Percentiles rank a stretch among this genome's conserved stretches.
Conservation (phyloP, 2,113 vertebrate species). For the Oostethus manadensis region DNA sequence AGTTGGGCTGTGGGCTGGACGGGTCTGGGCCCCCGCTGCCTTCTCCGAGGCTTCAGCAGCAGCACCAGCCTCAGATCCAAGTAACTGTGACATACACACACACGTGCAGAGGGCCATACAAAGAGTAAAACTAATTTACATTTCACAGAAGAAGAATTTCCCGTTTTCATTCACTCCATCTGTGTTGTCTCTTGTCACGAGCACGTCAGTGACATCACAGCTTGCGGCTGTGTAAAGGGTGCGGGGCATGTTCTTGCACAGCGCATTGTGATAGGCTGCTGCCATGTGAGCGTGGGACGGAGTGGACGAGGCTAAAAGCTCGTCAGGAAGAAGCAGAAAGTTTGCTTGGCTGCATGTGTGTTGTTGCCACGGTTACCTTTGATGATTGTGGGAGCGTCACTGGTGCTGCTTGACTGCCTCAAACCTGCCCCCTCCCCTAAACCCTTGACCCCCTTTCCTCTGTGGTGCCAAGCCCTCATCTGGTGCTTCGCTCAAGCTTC, state of each 20-base stretch:
- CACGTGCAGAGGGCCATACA: constrained; percentile 11
- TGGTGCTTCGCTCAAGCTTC: constrained; percentile 49
- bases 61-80: constrained; percentile 96
- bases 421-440: constrained; percentile 14
- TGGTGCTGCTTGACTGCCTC: constrained; percentile 59
- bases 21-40: constrained; percentile 90
- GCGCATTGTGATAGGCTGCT: constrained; percentile 7
- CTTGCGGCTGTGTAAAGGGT: constrained; percentile 65
- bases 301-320: neutral
- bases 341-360: constrained; percentile 57
- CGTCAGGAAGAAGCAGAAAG: constrained; percentile 42
- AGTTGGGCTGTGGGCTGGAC: constrained; percentile 95
- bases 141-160: too few species aligned
- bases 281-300: neutral
- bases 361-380: constrained; percentile 41
- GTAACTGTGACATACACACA: constrained; percentile 86
- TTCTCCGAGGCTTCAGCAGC: constrained; percentile 91
- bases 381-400: constrained; percentile 14
- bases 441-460: constrained; percentile 20
- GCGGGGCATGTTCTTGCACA: constrained; percentile 40
- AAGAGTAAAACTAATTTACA: neutral
- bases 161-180: constrained; percentile 21
- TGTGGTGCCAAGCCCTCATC: constrained; percentile 42
- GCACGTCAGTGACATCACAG: constrained; percentile 55
- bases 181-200: constrained; percentile 50